Conservation (phyloP, 2,888 invertebrate species). For the Tetragonisca angustula region DNA sequence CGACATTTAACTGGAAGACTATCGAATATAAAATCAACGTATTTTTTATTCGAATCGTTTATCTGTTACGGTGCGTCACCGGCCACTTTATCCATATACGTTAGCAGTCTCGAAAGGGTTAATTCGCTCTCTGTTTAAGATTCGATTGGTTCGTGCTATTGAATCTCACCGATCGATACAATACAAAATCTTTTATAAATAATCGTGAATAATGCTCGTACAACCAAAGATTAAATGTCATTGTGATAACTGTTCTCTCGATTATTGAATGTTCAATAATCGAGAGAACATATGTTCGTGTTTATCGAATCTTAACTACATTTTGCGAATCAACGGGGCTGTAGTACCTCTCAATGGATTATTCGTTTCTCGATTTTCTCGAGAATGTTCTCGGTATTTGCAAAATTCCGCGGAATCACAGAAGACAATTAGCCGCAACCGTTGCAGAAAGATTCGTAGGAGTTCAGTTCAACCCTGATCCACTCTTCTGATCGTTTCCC, state of each 20-base stretch:
- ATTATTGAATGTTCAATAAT: not conserved
- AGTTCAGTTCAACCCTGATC: not conserved
- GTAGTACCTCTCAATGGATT: not conserved
- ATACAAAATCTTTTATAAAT: slow-evolving; percentile 31
- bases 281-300: slow-evolving; percentile 44
- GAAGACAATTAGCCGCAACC: not conserved
- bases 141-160: not conserved
- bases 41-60: too few species aligned
- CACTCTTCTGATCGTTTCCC: not conserved
- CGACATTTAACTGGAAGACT: too few species aligned
- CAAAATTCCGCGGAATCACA: not conserved
- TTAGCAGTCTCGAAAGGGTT: too few species aligned
- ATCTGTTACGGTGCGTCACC: too few species aligned
- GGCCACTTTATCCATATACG: too few species aligned
- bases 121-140: not conserved
- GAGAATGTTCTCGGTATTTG: not conserved
- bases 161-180: slow-evolving; percentile 3
- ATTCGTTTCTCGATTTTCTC: not conserved
- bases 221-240: slow-evolving; percentile 48
- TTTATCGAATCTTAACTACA: slow-evolving; percentile 38
- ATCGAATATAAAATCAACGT: too few species aligned
- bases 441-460: not conserved
- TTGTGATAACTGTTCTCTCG: slow-evolving; percentile 38
- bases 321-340: slow-evolving; percentile 2
- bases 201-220: slow-evolving; percentile 12